A percentile compares a stretch with the other conserved stretches of the same genome.
Evolutionary conservation across 2,797 vertebrate species (phyloP).

Genomic region (Poecilia gillii): DNA sequence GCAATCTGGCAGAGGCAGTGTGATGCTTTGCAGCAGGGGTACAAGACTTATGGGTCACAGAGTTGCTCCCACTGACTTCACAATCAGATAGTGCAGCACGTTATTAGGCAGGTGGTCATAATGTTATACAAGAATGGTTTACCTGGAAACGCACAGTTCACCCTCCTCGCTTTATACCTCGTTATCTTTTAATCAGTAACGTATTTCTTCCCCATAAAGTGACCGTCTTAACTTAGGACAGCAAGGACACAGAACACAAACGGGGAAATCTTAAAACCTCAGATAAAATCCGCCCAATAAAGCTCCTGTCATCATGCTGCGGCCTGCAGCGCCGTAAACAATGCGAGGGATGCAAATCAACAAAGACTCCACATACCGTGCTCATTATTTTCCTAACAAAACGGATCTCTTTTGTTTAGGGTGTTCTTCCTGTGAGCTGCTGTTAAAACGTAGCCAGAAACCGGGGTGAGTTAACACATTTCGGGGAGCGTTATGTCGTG

Average conservation of each 20-base stretch:
- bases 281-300: neutral
- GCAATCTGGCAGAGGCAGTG: neutral
- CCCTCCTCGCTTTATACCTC: neutral
- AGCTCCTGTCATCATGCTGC: neutral
- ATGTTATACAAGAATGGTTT: neutral
- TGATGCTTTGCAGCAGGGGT: neutral
- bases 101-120: neutral
- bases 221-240: neutral
- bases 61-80: neutral
- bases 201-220: neutral
- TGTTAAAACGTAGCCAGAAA: neutral
- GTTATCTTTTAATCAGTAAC: neutral
- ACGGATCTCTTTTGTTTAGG: rapidly evolving
- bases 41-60: neutral
- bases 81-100: neutral
- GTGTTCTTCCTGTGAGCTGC: rapidly evolving
- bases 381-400: neutral
- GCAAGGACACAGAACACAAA: neutral
- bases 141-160: neutral
- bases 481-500: neutral
- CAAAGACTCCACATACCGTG: constrained; percentile 45
- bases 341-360: neutral
- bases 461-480: neutral
- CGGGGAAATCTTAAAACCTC: neutral
- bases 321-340: constrained; percentile 27